Evolutionary conservation across 2,888 invertebrate genomes (phyloP), one percentile per base, ranked within the genome.

Genomic region (Drosophila cognata): DNA sequence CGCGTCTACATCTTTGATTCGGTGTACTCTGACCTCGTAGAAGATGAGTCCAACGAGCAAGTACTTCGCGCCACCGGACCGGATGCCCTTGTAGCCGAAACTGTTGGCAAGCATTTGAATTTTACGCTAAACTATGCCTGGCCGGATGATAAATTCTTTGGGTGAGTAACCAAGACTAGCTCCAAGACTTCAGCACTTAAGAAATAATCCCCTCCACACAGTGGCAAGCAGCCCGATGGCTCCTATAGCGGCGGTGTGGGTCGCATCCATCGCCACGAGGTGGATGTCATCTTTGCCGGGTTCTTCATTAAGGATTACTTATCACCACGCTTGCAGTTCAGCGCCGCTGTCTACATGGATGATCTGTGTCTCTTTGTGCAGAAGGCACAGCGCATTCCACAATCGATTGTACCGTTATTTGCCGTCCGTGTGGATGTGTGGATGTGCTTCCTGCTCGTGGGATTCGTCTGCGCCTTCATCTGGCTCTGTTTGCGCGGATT

Each of bases 221-320:
- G 93, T 0, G 85, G 91, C 10, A 91, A 89, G 10, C 66, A 84
- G 29, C 72, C 84, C 2, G 92, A 93, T 77, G 93, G 93, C 0
- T 90, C 92, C 0, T 92, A 84, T 16, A 91, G 83, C 46, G 94
- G 94, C 5, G 92, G 92, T 7, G 78, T 94, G 5, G 93, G 92
- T 3, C 92, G 92, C 7, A 69, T 92, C 0, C 82, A 93, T 41
- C 90, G 91, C 6, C 75, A 82, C 13, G 91, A 93, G 72, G 81
- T 90, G 25, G 94, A 94, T 69, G 87, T 93, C 0, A 90, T 91
- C 4, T 83, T 93, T 62, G 90, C 93, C 1, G 93, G 93, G 0
- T 92, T 92, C 70, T 94, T 94, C 66, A 82, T 94, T 4, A 94
- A 94, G 75, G 93, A 93, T 59, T 94, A 94, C 68, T 88, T 92